Conservation (phyloP, 1,140 invertebrate species). For the Drosophila sproati region DNA sequence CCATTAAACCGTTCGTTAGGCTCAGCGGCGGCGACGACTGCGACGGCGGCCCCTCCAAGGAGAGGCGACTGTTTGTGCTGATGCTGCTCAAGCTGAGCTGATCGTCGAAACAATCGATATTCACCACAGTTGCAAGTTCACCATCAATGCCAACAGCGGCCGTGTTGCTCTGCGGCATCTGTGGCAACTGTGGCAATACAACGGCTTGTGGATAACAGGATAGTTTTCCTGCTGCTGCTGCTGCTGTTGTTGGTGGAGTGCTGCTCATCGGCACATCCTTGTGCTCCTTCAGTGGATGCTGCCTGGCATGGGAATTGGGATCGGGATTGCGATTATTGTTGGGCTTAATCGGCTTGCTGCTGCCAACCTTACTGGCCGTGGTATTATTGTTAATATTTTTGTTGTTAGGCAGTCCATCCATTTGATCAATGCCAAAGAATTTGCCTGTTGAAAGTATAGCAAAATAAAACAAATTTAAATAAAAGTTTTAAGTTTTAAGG, state of each 20-base stretch:
- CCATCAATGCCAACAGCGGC: constrained; percentile 37
- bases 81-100: constrained; percentile 93
- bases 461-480: not conserved
- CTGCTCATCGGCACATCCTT: constrained; percentile 38
- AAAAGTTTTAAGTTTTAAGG: too few species aligned
- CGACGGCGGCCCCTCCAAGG: constrained; percentile 89
- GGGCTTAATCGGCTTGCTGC: not conserved
- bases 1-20: constrained; percentile 87
- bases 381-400: constrained; percentile 59
- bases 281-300: constrained; percentile 5
- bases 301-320: constrained; percentile 44
- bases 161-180: constrained; percentile 17
- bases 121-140: constrained; percentile 74
- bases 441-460: constrained; percentile 33
- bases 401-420: constrained; percentile 52
- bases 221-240: constrained; percentile 5
- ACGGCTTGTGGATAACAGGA: not conserved
- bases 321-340: constrained; percentile 36
- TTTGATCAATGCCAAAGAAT: constrained; percentile 59
- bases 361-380: constrained; percentile 19
- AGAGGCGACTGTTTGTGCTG: constrained; percentile 91
- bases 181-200: not conserved
- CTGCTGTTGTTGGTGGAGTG: constrained; percentile 24
- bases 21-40: constrained; percentile 87
- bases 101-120: constrained; percentile 87